Conservation (phyloP, 1,140 invertebrate species). For the Apis mellifera region Amel_HAv3.1 CM009941.2:3328501-3329000, state of each 20-base stretch:
- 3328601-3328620: background rate
- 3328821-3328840: background rate
- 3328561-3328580: background rate
- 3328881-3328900: background rate
- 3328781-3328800: background rate
- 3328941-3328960: background rate
- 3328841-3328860: background rate
- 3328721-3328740: background rate
- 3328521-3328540: constrained; percentile 23
- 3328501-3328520: constrained; percentile 6
- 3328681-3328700: constrained; percentile 15
- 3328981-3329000: constrained; percentile 1
- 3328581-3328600: constrained; percentile 34
- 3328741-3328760: background rate
- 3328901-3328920: background rate
- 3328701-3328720: background rate
- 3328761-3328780: background rate
- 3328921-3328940: background rate
- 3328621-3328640: background rate
- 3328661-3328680: background rate
- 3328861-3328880: background rate
- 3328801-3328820: too few species aligned
- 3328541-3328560: background rate
- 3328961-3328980: background rate
- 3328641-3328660: constrained; percentile 12